A percentile compares a stretch with the other conserved stretches of the same genome.
These are phyloP conservation scores for Rhaphigaster nebulosa DNA, from an alignment of 2,888 invertebrate species.

Conservation along the genomic window DNA sequence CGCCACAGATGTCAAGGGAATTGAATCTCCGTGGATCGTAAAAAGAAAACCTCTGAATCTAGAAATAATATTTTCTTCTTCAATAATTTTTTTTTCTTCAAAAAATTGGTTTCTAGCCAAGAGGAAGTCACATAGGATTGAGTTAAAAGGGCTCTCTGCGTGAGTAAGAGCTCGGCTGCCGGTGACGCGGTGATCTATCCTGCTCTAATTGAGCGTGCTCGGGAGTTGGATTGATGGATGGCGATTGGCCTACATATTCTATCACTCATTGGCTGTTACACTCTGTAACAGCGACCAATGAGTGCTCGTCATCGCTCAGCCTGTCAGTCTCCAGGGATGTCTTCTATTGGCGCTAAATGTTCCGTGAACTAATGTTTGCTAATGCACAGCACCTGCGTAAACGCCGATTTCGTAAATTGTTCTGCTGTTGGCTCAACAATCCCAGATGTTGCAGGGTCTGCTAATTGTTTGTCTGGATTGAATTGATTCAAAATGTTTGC, in stretches of 20 bases:
- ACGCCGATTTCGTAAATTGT: not conserved
- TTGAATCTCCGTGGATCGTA: too few relatives aligned
- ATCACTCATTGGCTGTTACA: conserved; percentile 24
- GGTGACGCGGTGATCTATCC: conserved; percentile 23
- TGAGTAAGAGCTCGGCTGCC: not conserved
- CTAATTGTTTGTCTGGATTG: not conserved
- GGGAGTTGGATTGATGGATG: conserved; percentile 2
- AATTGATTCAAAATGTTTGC: not conserved
- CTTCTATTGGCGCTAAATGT: conserved; percentile 29
- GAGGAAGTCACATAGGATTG: not conserved
- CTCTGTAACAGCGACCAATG: conserved; percentile 19
- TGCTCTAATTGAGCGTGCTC: conserved; percentile 22
- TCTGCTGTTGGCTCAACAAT: not conserved
- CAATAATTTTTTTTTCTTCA: not conserved
- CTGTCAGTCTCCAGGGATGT: conserved; percentile 2
- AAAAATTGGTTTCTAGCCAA: not conserved
- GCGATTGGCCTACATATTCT: conserved; percentile 33
- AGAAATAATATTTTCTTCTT: too few relatives aligned
- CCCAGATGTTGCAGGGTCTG: not conserved
- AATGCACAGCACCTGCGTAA: conserved; percentile 34
- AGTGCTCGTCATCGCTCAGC: conserved; percentile 41
- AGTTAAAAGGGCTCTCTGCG: not conserved
- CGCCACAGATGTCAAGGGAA: too few relatives aligned
- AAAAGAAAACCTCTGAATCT: too few relatives aligned
- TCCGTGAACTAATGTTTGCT: conserved; percentile 47